Base-by-base conservation (phyloP, 1,140 invertebrate species). In the Notospermus geniculatus region DNA sequence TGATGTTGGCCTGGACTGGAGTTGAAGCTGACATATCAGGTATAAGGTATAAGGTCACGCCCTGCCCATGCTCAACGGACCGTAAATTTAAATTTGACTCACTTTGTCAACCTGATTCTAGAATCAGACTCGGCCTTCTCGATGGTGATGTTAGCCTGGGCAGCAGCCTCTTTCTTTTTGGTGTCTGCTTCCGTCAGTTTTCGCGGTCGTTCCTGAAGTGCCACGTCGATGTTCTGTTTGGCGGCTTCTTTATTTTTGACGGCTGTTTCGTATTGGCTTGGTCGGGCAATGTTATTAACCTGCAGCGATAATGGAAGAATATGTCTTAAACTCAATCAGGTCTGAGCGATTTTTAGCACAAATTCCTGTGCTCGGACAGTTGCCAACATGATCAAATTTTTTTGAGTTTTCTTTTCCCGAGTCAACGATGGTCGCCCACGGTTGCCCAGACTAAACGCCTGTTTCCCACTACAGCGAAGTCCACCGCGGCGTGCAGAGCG, bases 251-350 rank as follows among this genome's bases (percentile, higher is more conserved):
- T 79, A 57, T 68, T 74, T 54, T 75, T 64, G 32, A 79, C 73
- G 25, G 75, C 74, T 43, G 60, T 64, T 62, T 79, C 77, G 58
- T 76, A 79, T 19, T 68, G 64, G 2, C 19, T 17, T 0, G 77
- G 77, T 50, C 77, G 62, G 9, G 65, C 66, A 57, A 79, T 75
- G 65, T 77, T 77, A 64, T 74, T 78, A 0, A 78, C 75, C 76
- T 78, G 32, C 0, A 66, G 58, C 54, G 43, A 64, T 43, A 36
- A n/a, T 52, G 56, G 43, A 52, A 50, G 39, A 54, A 4, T 36
- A 41, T 23, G 30, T 28, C 25, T 22, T 29, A 11, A 5, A 2
- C n/a, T n/a, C n/a, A n/a, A n/a, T n/a, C n/a, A n/a, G n/a, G n/a
- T n/a, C n/a, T n/a, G n/a, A n/a, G n/a, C n/a, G n/a, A n/a, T n/a